These are phyloP conservation scores for Polydrusus cervinus DNA, from an alignment of 2,888 invertebrate species.

Conservation along the genomic window DNA sequence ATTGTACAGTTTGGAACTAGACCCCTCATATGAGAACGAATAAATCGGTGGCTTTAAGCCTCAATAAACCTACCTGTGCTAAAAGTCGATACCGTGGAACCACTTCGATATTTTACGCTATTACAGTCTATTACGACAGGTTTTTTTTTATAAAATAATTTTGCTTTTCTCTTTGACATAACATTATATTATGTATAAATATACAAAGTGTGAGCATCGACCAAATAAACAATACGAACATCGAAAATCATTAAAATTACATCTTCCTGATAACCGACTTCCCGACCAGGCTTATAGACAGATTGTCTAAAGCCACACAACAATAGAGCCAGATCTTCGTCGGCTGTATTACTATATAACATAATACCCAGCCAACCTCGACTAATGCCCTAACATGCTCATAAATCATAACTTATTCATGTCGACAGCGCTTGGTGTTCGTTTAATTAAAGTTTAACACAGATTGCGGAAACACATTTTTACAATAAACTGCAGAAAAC, in stretches of 20 bases:
- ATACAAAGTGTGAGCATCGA: not conserved
- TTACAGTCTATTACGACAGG: too few relatives aligned
- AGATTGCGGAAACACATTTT: constrained; percentile 33
- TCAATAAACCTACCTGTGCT: too few relatives aligned
- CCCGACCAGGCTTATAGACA: constrained; percentile 12
- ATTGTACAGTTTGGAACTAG: too few relatives aligned
- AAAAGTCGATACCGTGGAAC: too few relatives aligned
- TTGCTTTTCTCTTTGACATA: too few relatives aligned
- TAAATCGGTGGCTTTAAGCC: too few relatives aligned
- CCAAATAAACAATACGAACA: not conserved
- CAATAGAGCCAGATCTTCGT: constrained; percentile 23
- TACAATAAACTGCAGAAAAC: constrained; percentile 10
- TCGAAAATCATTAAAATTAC: constrained; percentile 17
- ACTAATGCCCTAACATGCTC: constrained; percentile 36
- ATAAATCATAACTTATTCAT: constrained; percentile 47
- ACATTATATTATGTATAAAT: too few relatives aligned
- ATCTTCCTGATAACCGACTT: not conserved
- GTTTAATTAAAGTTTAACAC: constrained; percentile 43
- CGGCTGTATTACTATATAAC: constrained; percentile 25
- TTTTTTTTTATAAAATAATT: too few relatives aligned
- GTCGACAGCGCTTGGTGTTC: constrained; percentile 36
- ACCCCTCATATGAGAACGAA: too few relatives aligned
- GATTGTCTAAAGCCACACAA: constrained; percentile 25
- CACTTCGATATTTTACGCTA: too few relatives aligned
- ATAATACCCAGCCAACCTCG: constrained; percentile 29